Percentiles rank a stretch among this genome's conserved stretches.
Conservation (phyloP, 2,113 vertebrate genomes). For the Clarias macrocephalus region DNA sequence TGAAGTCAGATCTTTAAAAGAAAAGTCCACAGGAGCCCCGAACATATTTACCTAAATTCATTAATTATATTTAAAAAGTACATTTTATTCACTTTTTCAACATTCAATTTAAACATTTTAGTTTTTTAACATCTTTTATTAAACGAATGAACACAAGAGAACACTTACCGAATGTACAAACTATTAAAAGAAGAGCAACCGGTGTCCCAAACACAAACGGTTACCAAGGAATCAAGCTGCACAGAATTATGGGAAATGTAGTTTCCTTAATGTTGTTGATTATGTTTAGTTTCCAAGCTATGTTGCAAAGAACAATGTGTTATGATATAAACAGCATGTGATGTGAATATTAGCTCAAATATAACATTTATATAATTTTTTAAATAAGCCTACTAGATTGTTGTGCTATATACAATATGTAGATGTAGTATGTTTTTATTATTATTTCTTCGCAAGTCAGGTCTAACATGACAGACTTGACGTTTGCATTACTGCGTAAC, state of each 20-base stretch:
- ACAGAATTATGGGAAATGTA: conserved; percentile 16
- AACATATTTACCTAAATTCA: conserved; percentile 43
- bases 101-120: too few relatives aligned
- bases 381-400: not conserved
- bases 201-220: not conserved
- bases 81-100: not conserved
- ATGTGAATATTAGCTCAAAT: not conserved
- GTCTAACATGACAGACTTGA: not conserved
- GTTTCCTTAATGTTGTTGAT: not conserved
- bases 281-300: too few relatives aligned
- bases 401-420: not conserved
- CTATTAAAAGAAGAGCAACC: not conserved
- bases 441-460: too few relatives aligned
- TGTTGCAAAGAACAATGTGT: not conserved
- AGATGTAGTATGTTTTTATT: too few relatives aligned
- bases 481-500: not conserved
- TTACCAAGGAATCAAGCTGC: not conserved
- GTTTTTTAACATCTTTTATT: too few relatives aligned
- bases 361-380: not conserved
- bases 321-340: not conserved
- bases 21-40: conserved; percentile 72
- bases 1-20: conserved; percentile 70
- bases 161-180: not conserved
- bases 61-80: not conserved
- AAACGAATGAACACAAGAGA: not conserved